Conservation (phyloP, 2,888 invertebrate genomes). For the Physocephala rufipes region DNA sequence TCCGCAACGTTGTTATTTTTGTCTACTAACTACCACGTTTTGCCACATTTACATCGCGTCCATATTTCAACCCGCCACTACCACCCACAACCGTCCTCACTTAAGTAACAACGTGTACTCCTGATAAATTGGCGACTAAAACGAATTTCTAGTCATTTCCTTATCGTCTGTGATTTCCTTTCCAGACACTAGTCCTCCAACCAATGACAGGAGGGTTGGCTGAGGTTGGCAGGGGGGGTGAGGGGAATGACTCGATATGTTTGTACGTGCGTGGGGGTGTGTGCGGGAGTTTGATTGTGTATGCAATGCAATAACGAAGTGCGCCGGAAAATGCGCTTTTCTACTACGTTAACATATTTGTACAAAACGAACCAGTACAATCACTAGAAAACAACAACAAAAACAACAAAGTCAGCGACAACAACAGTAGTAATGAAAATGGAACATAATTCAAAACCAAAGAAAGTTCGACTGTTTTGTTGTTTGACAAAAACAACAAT, state of each 20-base stretch:
- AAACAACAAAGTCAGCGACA: neutral
- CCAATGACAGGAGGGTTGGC: neutral
- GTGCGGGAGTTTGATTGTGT: no score
- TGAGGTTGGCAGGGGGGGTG: slow-evolving; percentile 14
- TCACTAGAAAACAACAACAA: slow-evolving; percentile 6
- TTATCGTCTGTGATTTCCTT: slow-evolving; percentile 62
- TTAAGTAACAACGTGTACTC: neutral
- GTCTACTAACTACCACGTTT: neutral
- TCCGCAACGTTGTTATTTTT: neutral
- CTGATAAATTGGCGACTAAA: slow-evolving; percentile 38
- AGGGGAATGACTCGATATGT: neutral
- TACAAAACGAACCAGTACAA: neutral
- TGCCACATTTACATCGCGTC: neutral
- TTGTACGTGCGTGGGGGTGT: neutral
- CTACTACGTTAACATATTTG: slow-evolving; percentile 9
- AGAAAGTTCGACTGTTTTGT: no score
- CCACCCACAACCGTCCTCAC: neutral
- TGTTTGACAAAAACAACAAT: neutral
- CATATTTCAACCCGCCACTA: neutral
- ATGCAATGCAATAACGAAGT: slow-evolving; percentile 27
- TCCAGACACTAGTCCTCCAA: slow-evolving; percentile 26
- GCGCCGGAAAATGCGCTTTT: slow-evolving; percentile 41
- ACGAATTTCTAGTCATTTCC: slow-evolving; percentile 62
- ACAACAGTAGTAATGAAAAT: neutral
- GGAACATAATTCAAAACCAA: no score